Evolutionary conservation across 2,113 vertebrate genomes (phyloP), one percentile per base, ranked within the genome.

Genomic region (Ictalurus furcatus): DNA sequence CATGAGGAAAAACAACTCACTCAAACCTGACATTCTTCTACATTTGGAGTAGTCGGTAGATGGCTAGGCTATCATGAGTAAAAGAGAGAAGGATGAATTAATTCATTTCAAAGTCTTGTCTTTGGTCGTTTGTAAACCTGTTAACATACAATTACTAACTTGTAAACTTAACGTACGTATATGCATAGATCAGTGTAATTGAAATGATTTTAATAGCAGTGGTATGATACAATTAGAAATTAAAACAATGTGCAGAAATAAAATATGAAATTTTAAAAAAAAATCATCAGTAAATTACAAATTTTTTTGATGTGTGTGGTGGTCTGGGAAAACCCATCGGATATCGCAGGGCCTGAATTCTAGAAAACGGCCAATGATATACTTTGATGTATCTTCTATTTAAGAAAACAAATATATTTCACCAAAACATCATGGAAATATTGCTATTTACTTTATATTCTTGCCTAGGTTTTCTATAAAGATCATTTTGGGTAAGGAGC

Each of bases 91-190:
- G 28, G 5, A 61, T 16, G 19, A 34, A 28, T 19, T 4, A 16
- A 74, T 74, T 14, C 13, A 37, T 37, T 56, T 19, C 5, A 78
- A 34, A 23, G 34, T 58, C 30, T 30, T 25, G 12, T 63, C 81
- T 84, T 84, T 84, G 81, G 81, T 84, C 1, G 4, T 25, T 84
- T 63, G 81, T 84, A 40, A 84, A 83, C 40, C 81, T 44, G 17
- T 40, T 84, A 84, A 84, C 34, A 28, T 14, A 40, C 34, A 84
- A 44, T 63, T 21, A 40, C 12, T 44, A 40, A 76, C 17, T 23
- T 71, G n/a, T 3, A 40, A 48, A 86, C n/a, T 4, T 76, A 44
- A 86, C 5, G 4, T 30, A 85, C 13, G 9, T 86, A 44, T 11
- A 44, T 61, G 71, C 56, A 54, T 76, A 76, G 30, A 76, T 76